Percentiles rank a stretch among this genome's conserved stretches.
Evolutionary conservation across 2,113 vertebrate species (phyloP).

Genomic region (Raja brachyura): DNA sequence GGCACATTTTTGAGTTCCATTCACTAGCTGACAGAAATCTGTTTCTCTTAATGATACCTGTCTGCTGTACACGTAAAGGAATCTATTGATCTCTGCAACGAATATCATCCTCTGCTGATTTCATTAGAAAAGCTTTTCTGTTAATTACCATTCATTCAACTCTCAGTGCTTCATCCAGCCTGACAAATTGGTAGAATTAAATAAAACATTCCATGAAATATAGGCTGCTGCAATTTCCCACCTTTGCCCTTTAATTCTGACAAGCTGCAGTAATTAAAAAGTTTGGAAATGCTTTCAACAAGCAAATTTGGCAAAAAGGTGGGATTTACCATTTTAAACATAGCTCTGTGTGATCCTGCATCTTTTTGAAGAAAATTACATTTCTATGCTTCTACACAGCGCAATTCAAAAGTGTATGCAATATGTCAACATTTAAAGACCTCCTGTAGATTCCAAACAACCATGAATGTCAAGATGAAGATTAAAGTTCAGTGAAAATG

Average conservation of each 20-base stretch:
- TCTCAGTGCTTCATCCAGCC: constrained; percentile 79
- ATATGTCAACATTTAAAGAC: neutral
- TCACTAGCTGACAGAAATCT: constrained; percentile 59
- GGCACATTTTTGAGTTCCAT: constrained; percentile 60
- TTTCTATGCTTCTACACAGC: neutral
- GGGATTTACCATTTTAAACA: constrained; percentile 44
- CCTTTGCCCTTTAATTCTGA: constrained; percentile 45
- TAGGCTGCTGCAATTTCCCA: constrained; percentile 42
- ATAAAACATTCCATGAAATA: constrained; percentile 58
- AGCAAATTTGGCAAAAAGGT: constrained; percentile 38
- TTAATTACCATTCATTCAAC: constrained; percentile 82
- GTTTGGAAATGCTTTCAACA: constrained; percentile 7
- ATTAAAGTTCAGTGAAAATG: neutral
- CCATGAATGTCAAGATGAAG: neutral
- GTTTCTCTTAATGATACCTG: constrained; percentile 61
- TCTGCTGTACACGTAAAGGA: constrained; percentile 58
- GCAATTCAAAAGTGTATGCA: no score
- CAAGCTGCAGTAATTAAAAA: constrained; percentile 44
- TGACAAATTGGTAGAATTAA: constrained; percentile 83
- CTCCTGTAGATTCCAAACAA: neutral
- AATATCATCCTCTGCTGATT: constrained; percentile 64
- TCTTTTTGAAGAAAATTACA: neutral
- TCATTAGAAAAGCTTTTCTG: constrained; percentile 67
- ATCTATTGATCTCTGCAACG: constrained; percentile 70
- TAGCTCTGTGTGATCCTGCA: no score